These are phyloP conservation scores for Cichlasoma orientale DNA, from an alignment of 2,797 vertebrate species.

Conservation along the genomic window DNA sequence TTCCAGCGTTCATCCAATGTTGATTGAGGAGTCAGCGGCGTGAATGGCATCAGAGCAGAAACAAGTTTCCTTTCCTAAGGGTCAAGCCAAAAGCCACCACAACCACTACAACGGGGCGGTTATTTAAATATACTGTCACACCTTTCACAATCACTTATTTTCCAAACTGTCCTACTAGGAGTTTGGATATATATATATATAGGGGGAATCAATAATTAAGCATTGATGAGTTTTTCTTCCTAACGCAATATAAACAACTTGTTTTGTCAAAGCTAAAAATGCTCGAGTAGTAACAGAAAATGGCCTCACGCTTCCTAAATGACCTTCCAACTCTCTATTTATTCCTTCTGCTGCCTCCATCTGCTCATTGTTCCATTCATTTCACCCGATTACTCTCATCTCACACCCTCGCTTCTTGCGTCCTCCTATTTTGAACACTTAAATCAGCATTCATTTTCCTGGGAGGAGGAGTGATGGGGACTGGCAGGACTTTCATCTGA, in stretches of 20 bases:
- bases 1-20: too few species aligned
- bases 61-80: neutral
- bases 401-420: constrained; percentile 30
- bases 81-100: neutral
- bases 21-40: neutral
- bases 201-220: neutral
- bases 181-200: neutral
- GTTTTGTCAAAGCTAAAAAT: neutral
- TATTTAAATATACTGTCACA: neutral
- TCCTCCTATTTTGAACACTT: constrained; percentile 37
- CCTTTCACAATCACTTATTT: neutral
- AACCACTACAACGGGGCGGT: neutral
- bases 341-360: constrained; percentile 31
- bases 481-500: constrained; percentile 60
- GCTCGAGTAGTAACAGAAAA: constrained; percentile 1
- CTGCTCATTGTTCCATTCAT: constrained; percentile 46
- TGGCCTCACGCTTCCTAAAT: constrained; percentile 1
- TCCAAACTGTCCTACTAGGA: neutral
- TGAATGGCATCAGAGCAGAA: neutral
- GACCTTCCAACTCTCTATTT: constrained; percentile 20
- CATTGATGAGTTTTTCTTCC: accelerated
- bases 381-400: constrained; percentile 49
- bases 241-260: neutral
- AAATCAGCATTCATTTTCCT: constrained; percentile 44
- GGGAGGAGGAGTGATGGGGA: constrained; percentile 28